A percentile compares a stretch with the other conserved stretches of the same genome.
phyloP scores from a whole-genome alignment of 2,113 vertebrate genomes.

The Engraulis encrasicolus region DNA sequence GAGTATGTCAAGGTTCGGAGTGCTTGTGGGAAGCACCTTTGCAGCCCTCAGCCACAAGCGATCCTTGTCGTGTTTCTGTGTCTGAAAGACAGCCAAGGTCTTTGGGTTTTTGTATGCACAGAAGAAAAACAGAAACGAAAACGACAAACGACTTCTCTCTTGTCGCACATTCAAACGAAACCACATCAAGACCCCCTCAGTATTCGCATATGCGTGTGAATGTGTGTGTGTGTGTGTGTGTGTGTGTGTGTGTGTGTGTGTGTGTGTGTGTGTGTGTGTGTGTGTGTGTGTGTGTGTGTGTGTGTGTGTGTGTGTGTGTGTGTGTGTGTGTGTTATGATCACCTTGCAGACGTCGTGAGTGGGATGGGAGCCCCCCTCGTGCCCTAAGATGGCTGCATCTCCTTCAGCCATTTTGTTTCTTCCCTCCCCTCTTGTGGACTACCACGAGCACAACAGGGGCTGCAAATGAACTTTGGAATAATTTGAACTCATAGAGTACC shows the following conservation, averaged over 20 bases:
- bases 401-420: conserved; percentile 79
- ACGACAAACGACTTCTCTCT: neutral
- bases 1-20: neutral
- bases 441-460: conserved; percentile 71
- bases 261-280: too few relatives aligned
- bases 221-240: too few relatives aligned
- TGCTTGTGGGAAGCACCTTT: conserved; percentile 4
- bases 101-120: neutral
- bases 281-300: too few relatives aligned
- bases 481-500: too few relatives aligned
- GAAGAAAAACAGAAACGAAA: too few relatives aligned
- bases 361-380: conserved; percentile 18
- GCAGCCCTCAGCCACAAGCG: conserved; percentile 2
- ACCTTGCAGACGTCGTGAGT: conserved; percentile 38
- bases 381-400: conserved; percentile 75
- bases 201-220: too few relatives aligned
- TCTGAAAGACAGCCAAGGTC: neutral
- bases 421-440: conserved; percentile 61
- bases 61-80: neutral
- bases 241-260: too few relatives aligned
- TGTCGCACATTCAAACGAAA: neutral
- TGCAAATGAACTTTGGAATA: too few relatives aligned
- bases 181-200: neutral
- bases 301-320: too few relatives aligned
- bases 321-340: neutral